Evolutionary conservation across 2,888 invertebrate genomes (phyloP), one percentile per base, ranked within the genome.

Genomic region (Chalcis sispes): DNA sequence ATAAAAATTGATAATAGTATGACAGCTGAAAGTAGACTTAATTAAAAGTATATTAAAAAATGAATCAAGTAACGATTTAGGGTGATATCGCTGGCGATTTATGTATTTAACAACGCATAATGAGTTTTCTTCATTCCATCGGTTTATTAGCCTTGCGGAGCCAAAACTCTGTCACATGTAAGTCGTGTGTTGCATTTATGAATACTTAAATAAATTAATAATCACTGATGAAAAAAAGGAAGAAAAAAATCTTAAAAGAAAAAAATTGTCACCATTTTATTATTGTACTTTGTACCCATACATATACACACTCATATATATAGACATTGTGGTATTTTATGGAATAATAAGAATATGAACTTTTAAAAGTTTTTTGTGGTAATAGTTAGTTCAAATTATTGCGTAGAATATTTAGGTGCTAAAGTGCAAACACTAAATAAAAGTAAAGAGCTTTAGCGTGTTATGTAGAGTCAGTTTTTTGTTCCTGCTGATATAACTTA

Each of bases 21-120:
- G 48, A 62, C 72, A 67, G 46, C 67, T 52, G 64, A 75, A 75
- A 72, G 79, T 83, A 83, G 80, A 81, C 65, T 76, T 81, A 82
- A 81, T 79, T 81, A 80, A 83, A 81, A 77, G 61, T 71, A 74
- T 74, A 74, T 77, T 70, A 75, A 79, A 79, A 50, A 75, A 72
- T 46, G 66, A 72, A 78, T 58, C 52, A 79, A 69, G 64, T 73
- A 79, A 78, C 75, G 59, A 72, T 29, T 79, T 81, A 79, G 75
- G 79, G 80, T 81, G 79, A 79, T 83, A 83, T 88, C 84, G 86
- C 85, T 85, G 86, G 86, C 86, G 86, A 87, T 86, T 85, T 84
- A 85, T 84, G 82, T 84, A 84, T 84, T 86, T 83, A 84, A 84
- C 80, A 81, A 81, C 83, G 81, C 81, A 82, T 82, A 71, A 13